These are phyloP conservation scores for Ecliptopera silaceata DNA, from an alignment of 2,888 invertebrate genomes.

Conservation along the genomic window DNA sequence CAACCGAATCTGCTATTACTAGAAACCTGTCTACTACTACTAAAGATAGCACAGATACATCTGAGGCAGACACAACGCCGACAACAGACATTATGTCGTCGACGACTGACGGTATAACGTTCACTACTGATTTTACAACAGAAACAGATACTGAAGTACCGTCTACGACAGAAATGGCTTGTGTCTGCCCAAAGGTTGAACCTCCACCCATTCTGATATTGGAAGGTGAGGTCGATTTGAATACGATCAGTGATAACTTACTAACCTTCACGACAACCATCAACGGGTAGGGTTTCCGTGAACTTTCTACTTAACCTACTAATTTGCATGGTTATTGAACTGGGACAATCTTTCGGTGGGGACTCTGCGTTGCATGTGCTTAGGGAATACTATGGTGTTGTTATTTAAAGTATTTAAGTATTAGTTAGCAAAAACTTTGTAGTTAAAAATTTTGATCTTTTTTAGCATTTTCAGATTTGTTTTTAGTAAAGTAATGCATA, in stretches of 20 bases:
- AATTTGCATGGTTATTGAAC: constrained; percentile 58
- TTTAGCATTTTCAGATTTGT: not conserved
- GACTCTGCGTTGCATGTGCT: constrained; percentile 53
- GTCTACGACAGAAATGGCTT: constrained; percentile 55
- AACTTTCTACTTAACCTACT: constrained; percentile 58
- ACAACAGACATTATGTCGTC: constrained; percentile 35
- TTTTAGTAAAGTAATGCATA: constrained; percentile 23
- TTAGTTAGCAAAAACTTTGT: constrained; percentile 15
- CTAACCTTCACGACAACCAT: constrained; percentile 69
- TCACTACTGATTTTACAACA: constrained; percentile 49
- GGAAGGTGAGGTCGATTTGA: constrained; percentile 88
- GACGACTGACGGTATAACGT: constrained; percentile 32
- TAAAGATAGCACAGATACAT: constrained; percentile 34
- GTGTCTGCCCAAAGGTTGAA: constrained; percentile 73
- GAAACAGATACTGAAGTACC: constrained; percentile 47
- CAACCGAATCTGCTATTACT: constrained; percentile 23
- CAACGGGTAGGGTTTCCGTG: constrained; percentile 51
- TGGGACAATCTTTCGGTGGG: constrained; percentile 38
- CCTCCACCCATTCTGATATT: constrained; percentile 90
- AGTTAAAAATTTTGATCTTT: constrained; percentile 1
- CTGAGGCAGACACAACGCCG: constrained; percentile 23
- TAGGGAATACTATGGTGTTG: constrained; percentile 32
- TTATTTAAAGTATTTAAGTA: constrained; percentile 27
- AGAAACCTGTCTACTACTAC: constrained; percentile 31
- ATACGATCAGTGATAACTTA: constrained; percentile 66